Conservation (phyloP, 2,113 vertebrate genomes). For the Hippoglossus stenolepis region DNA sequence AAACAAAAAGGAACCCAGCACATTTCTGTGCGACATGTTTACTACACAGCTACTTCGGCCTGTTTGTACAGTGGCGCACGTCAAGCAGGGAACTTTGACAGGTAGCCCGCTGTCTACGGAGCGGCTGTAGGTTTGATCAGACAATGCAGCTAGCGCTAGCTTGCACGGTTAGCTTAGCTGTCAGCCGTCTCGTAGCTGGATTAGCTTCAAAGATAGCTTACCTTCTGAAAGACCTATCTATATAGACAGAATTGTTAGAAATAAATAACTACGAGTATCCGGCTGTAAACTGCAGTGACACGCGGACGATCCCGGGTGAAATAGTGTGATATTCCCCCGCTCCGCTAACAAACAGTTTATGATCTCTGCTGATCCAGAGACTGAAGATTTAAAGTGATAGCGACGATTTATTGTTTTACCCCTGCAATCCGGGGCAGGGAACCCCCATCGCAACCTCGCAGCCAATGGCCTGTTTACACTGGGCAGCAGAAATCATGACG, state of each 20-base stretch:
- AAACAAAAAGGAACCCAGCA: conserved; percentile 60
- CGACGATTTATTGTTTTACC: conserved; percentile 81
- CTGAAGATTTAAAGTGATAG: conserved; percentile 80
- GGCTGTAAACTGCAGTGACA: conserved; percentile 39
- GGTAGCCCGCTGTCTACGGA: neutral
- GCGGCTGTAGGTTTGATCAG: conserved; percentile 25
- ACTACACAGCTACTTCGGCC: fast-evolving
- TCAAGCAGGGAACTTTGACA: neutral
- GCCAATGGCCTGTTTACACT: conserved; percentile 79
- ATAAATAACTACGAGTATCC: conserved; percentile 56
- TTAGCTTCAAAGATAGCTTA: conserved; percentile 58
- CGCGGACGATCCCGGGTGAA: conserved; percentile 41
- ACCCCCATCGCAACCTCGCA: conserved; percentile 67
- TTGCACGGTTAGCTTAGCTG: conserved; percentile 34
- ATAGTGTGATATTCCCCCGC: conserved; percentile 42
- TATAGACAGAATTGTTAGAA: conserved; percentile 68
- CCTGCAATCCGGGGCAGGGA: conserved; percentile 77
- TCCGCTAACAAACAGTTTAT: conserved; percentile 47
- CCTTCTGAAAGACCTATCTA: conserved; percentile 81
- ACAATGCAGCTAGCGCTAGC: conserved; percentile 70
- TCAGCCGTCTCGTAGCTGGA: conserved; percentile 6
- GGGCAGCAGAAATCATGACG: conserved; percentile 56
- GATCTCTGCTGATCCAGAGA: conserved; percentile 79
- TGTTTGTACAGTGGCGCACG: neutral
- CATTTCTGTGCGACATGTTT: neutral